Conservation (phyloP, 2,888 invertebrate species). For the Globia sparganii region DNA sequence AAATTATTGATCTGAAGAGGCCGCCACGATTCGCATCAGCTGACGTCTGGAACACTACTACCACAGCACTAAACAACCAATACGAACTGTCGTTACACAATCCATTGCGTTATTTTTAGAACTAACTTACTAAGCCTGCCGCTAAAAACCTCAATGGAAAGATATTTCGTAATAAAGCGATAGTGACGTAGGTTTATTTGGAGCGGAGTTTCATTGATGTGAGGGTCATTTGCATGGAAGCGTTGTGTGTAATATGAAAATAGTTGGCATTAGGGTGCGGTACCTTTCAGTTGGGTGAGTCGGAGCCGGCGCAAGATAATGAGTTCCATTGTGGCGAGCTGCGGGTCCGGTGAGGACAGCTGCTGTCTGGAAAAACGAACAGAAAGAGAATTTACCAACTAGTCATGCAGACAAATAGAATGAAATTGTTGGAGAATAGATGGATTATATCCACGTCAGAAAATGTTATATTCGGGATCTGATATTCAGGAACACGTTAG, state of each 20-base stretch:
- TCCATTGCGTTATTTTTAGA: constrained; percentile 63
- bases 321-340: constrained; percentile 79
- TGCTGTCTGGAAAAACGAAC: constrained; percentile 78
- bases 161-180: constrained; percentile 48
- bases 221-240: constrained; percentile 64
- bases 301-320: constrained; percentile 70
- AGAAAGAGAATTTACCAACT: constrained; percentile 55
- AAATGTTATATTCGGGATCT: not conserved
- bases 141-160: constrained; percentile 59
- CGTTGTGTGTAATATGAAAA: constrained; percentile 56
- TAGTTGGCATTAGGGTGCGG: constrained; percentile 60
- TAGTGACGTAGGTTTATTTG: constrained; percentile 58
- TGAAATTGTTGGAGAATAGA: constrained; percentile 4
- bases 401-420: constrained; percentile 40
- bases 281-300: constrained; percentile 81
- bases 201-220: constrained; percentile 61
- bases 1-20: constrained; percentile 67
- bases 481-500: not conserved
- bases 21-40: constrained; percentile 64
- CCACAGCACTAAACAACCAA: constrained; percentile 48
- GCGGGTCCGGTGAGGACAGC: constrained; percentile 76
- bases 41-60: constrained; percentile 63
- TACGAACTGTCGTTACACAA: constrained; percentile 58
- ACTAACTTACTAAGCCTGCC: constrained; percentile 33
- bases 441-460: not conserved